Evolutionary conservation across 2,797 vertebrate genomes (phyloP).

Genomic region (Hippoglossus hippoglossus): DNA sequence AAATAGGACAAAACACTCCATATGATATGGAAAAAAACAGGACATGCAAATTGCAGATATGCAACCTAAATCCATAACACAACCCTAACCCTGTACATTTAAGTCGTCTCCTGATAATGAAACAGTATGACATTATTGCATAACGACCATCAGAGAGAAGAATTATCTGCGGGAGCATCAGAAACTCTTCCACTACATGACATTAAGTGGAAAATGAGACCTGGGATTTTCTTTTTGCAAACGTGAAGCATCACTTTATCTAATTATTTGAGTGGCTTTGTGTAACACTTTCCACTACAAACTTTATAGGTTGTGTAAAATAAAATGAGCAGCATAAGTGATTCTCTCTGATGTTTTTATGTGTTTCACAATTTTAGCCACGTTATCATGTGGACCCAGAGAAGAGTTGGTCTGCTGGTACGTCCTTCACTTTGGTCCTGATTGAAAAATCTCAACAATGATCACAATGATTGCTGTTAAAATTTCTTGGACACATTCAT

Average conservation of each 20-base stretch:
- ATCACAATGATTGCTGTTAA: too few species aligned
- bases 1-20: not conserved
- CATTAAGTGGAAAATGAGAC: slow-evolving; percentile 33
- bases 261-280: slow-evolving; percentile 38
- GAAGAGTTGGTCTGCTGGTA: not conserved
- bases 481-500: too few species aligned
- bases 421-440: too few species aligned
- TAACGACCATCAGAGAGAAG: not conserved
- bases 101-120: slow-evolving; percentile 1
- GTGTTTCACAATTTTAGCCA: not conserved
- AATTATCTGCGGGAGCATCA: slow-evolving; percentile 12
- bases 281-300: slow-evolving; percentile 20
- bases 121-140: slow-evolving; percentile 5
- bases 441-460: too few species aligned
- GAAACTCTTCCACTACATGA: slow-evolving; percentile 37
- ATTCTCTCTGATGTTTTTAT: not conserved
- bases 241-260: slow-evolving; percentile 29
- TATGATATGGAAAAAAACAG: not conserved
- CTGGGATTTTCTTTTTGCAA: slow-evolving; percentile 36
- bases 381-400: not conserved
- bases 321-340: not conserved
- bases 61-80: slow-evolving; percentile 7
- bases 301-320: slow-evolving; percentile 17
- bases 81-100: not conserved
- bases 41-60: slow-evolving; percentile 10